A percentile compares a stretch with the other conserved stretches of the same genome.
Evolutionary conservation across 1,140 invertebrate genomes (phyloP).

Genomic region (Drosophila carrolli): DNA sequence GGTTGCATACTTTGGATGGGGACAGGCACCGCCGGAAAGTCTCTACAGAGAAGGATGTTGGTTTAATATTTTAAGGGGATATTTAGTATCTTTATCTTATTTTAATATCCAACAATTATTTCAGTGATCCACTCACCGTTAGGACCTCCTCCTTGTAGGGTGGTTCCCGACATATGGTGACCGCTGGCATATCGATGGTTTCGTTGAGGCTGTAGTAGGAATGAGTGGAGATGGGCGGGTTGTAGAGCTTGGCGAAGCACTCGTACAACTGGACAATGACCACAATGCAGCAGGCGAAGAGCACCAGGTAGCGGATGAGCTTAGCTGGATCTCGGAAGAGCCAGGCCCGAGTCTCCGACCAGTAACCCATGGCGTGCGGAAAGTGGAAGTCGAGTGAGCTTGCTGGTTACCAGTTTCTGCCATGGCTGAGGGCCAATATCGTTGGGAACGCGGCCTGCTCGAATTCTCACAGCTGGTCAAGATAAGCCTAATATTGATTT

Average conservation of each 20-base stretch:
- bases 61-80: too few species aligned
- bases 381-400: constrained; percentile 63
- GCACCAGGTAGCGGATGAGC: constrained; percentile 77
- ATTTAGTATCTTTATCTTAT: too few species aligned
- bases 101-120: too few species aligned
- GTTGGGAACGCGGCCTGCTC: constrained; percentile 39
- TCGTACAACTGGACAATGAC: constrained; percentile 85
- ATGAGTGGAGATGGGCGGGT: constrained; percentile 87
- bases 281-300: constrained; percentile 76
- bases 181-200: constrained; percentile 87
- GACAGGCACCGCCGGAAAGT: constrained; percentile 55
- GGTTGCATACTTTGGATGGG: constrained; percentile 85
- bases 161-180: constrained; percentile 88
- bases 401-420: constrained; percentile 20
- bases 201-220: constrained; percentile 88
- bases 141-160: constrained; percentile 86
- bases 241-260: constrained; percentile 86
- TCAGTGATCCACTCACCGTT: constrained; percentile 78
- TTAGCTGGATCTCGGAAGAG: constrained; percentile 77
- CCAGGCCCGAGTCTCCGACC: constrained; percentile 72
- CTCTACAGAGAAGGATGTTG: too few species aligned
- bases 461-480: constrained; percentile 63
- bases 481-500: constrained; percentile 80
- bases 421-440: constrained; percentile 40
- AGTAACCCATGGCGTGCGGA: constrained; percentile 72